Evolutionary conservation across 2,113 vertebrate species (phyloP).

Genomic region (Sylvia atricapilla): DNA sequence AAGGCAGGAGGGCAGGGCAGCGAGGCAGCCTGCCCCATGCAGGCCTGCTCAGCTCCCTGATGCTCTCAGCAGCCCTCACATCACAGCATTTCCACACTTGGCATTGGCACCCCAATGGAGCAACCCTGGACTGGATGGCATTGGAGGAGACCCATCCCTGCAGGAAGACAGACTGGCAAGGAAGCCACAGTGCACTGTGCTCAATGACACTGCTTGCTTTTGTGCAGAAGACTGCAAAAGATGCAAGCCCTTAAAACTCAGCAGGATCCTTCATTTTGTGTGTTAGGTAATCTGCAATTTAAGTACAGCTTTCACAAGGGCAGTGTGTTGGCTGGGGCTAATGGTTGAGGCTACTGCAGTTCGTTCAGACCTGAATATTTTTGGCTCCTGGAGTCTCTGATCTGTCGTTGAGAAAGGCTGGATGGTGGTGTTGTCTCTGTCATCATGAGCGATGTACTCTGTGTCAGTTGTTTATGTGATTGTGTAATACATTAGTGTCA

Average conservation of each 20-base stretch:
- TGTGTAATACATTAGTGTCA: neutral
- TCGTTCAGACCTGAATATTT: neutral
- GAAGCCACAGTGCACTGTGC: neutral
- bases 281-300: neutral
- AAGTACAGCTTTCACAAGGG: neutral
- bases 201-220: neutral
- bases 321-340: neutral
- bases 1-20: neutral
- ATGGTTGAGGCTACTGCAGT: neutral
- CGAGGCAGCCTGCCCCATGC: neutral
- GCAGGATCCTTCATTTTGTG: neutral
- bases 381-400: neutral
- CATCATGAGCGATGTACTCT: neutral
- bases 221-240: neutral
- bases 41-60: neutral
- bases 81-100: neutral
- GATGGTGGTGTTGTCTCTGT: constrained; percentile 2
- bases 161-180: neutral
- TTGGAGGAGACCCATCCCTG: neutral
- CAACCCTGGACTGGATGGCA: neutral
- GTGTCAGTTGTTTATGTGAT: neutral
- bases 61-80: neutral
- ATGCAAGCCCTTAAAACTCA: neutral
- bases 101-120: neutral
- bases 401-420: neutral